Evolutionary conservation across 2,113 vertebrate genomes (phyloP), one percentile per base, ranked within the genome.

Genomic region (Pelvicachromis taeniatus): DNA sequence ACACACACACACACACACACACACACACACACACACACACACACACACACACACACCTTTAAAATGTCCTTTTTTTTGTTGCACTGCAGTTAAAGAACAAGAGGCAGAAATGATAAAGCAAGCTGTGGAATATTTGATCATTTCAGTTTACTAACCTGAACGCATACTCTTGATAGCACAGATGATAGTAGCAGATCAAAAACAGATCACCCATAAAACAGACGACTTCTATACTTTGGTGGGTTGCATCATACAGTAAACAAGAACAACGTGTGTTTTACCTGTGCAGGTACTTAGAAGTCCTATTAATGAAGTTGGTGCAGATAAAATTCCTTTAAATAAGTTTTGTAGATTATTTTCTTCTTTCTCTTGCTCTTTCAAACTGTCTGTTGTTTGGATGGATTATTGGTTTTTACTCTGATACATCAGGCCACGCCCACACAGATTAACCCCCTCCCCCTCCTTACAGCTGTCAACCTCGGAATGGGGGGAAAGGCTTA

Each of bases 401-500:
- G 91, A 94, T 93, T 93, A 92, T 84, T 85, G 90, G 23, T 85
- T 83, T 90, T 83, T 70, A 85, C 89, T 87, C 75, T 9, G 83
- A 65, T 83, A 81, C 68, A 85, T 82, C 31, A 93, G 21, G 80
- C 87, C 42, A 81, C 86, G 12, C 93, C 90, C 84, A 50, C 78
- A 83, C 52, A 91, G 89, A 92, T 92, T 87, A 92, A 33, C 8
- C 35, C 19, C 40, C 16, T 56, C 17, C 50, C 19, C 19, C 16
- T 26, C 33, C 17, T 9, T 35, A 50, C 52, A 73, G 35, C 73
- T 85, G 86, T 56, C 84, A 70, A 9, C 85, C 78, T 53, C 11
- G 2, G 31, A 8, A 9, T 33, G 55, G 40, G 65, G 54, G 42
- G 19, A 17, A 29, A 55, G 45, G 63, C 5, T 68, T 16, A 17